These are phyloP conservation scores for Cataglyphis rosenhaueri DNA, from an alignment of 2,888 invertebrate genomes.

Conservation along the genomic window DNA sequence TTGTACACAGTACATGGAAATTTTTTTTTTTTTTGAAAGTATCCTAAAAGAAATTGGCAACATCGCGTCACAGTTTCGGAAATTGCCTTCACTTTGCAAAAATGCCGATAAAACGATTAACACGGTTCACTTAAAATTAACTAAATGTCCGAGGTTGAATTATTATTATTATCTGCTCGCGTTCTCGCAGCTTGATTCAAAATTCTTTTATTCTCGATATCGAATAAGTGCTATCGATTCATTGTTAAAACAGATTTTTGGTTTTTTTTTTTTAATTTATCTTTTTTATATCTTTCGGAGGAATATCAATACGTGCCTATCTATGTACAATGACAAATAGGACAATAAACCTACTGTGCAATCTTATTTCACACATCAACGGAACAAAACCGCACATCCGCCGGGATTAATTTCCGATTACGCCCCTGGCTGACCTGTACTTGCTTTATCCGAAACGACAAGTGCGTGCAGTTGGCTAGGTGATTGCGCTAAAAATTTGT, in stretches of 20 bases:
- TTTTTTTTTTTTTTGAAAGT: neutral
- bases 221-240: neutral
- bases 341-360: neutral
- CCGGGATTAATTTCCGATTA: slow-evolving; percentile 26
- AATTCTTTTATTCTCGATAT: neutral
- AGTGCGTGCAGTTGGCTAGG: slow-evolving; percentile 38
- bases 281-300: neutral
- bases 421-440: slow-evolving; percentile 1
- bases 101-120: too few relatives aligned
- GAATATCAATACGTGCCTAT: neutral
- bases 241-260: slow-evolving; percentile 1
- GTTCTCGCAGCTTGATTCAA: neutral
- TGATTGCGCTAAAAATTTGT: slow-evolving; percentile 36
- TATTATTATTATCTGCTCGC: neutral
- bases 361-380: slow-evolving; percentile 29
- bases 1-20: neutral
- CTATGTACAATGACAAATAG: neutral
- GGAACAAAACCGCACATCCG: slow-evolving; percentile 32
- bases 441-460: slow-evolving; percentile 41
- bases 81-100: neutral
- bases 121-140: neutral
- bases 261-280: neutral
- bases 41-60: neutral
- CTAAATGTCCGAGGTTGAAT: neutral
- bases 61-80: neutral